Evolutionary conservation across 2,797 vertebrate genomes (phyloP).

Genomic region (Hipposideros larvatus): DNA sequence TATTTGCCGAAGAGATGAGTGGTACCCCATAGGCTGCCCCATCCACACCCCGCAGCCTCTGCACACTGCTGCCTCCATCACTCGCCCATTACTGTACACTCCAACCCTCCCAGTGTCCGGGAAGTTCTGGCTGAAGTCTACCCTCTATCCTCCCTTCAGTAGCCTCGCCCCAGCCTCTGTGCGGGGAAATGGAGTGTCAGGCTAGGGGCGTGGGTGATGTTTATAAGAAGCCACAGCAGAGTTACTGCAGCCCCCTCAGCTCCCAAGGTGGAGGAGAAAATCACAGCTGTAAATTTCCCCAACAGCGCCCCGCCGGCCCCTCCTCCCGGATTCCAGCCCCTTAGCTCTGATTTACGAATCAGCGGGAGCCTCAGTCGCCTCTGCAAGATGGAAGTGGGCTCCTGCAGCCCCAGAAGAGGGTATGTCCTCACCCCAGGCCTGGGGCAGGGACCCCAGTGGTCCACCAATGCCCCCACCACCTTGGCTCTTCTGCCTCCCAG

Average conservation of each 20-base stretch:
- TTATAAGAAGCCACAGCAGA: conserved; percentile 19
- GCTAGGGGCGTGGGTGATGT: not conserved
- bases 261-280: conserved; percentile 47
- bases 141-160: not conserved
- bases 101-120: not conserved
- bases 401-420: too few species aligned
- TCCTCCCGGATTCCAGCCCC: conserved; percentile 51
- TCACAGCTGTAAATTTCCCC: conserved; percentile 54
- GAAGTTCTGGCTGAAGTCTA: conserved; percentile 59
- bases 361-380: not conserved
- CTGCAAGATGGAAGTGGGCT: not conserved
- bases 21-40: not conserved
- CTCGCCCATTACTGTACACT: not conserved
- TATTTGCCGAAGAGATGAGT: not conserved
- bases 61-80: not conserved
- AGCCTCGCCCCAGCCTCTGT: not conserved
- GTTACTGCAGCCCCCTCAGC: conserved; percentile 2
- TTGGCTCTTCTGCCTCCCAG: not conserved
- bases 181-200: not conserved
- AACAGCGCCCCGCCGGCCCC: not conserved
- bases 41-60: not conserved
- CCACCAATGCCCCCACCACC: not conserved
- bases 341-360: conserved; percentile 66
- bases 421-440: not conserved
- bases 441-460: not conserved